Evolutionary conservation across 2,888 invertebrate species (phyloP).

Genomic region (Melieria omissa): DNA sequence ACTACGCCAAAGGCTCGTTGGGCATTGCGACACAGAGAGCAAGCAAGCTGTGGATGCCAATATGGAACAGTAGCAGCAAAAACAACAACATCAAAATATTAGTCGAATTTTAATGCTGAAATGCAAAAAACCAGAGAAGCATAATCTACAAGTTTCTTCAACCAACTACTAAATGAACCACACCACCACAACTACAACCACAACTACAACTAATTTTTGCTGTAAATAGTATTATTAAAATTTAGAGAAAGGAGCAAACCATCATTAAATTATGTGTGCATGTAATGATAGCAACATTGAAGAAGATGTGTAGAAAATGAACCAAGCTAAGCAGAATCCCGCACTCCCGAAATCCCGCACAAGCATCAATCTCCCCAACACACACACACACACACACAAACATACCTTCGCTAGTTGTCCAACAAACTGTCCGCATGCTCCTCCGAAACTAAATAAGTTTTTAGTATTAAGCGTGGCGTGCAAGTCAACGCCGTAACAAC

Average conservation of each 20-base stretch:
- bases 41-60: slow-evolving; percentile 25
- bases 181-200: too few species aligned
- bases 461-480: too few species aligned
- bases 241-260: slow-evolving; percentile 20
- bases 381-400: slow-evolving; percentile 34
- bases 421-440: too few species aligned
- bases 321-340: too few species aligned
- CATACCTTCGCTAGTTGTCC: neutral
- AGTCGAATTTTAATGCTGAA: slow-evolving; percentile 44
- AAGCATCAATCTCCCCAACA: slow-evolving; percentile 12
- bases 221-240: slow-evolving; percentile 63
- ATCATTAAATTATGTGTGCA: too few species aligned
- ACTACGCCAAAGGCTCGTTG: too few species aligned
- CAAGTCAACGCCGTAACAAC: too few species aligned
- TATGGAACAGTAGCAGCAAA: slow-evolving; percentile 3
- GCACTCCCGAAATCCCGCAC: too few species aligned
- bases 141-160: too few species aligned
- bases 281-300: too few species aligned
- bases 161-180: slow-evolving; percentile 30
- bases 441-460: too few species aligned
- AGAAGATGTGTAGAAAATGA: too few species aligned
- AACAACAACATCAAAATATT: slow-evolving; percentile 39
- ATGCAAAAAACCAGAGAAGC: slow-evolving; percentile 30
- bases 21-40: slow-evolving; percentile 31
- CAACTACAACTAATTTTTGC: slow-evolving; percentile 40